Percentiles rank a stretch among this genome's conserved stretches.
Evolutionary conservation across 2,888 invertebrate genomes (phyloP).

Genomic region (Luperina testacea): DNA sequence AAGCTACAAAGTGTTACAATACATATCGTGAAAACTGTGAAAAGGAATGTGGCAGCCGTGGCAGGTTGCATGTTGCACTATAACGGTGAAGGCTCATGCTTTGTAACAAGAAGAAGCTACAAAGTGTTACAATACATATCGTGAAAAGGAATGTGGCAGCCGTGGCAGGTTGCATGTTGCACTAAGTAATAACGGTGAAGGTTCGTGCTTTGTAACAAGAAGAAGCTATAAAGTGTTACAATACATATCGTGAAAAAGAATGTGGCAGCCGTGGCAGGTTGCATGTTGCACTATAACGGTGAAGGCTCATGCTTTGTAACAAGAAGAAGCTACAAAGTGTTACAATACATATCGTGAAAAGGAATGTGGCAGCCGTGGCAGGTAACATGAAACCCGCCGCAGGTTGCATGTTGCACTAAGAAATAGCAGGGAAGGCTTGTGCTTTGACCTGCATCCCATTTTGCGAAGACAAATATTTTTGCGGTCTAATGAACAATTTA

Average conservation of each 20-base stretch:
- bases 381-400: too few species aligned
- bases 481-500: conserved; percentile 78
- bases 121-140: conserved; percentile 45
- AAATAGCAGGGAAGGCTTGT: conserved; percentile 58
- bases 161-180: conserved; percentile 4
- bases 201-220: conserved; percentile 68
- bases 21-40: too few species aligned
- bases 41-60: too few species aligned
- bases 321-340: conserved; percentile 67
- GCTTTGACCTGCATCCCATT: conserved; percentile 82
- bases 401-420: conserved; percentile 48
- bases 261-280: too few species aligned
- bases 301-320: conserved; percentile 71
- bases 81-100: conserved; percentile 67
- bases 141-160: too few species aligned
- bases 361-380: too few species aligned
- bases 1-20: conserved; percentile 63
- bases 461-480: conserved; percentile 82
- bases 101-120: conserved; percentile 70
- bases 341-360: too few species aligned
- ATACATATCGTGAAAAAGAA: too few species aligned
- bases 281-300: conserved; percentile 44
- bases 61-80: conserved; percentile 30
- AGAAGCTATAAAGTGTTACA: conserved; percentile 67
- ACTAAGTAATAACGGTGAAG: conserved; percentile 60